Evolutionary conservation across 2,888 invertebrate genomes (phyloP).

Genomic region (Euplagia quadripunctaria): DNA sequence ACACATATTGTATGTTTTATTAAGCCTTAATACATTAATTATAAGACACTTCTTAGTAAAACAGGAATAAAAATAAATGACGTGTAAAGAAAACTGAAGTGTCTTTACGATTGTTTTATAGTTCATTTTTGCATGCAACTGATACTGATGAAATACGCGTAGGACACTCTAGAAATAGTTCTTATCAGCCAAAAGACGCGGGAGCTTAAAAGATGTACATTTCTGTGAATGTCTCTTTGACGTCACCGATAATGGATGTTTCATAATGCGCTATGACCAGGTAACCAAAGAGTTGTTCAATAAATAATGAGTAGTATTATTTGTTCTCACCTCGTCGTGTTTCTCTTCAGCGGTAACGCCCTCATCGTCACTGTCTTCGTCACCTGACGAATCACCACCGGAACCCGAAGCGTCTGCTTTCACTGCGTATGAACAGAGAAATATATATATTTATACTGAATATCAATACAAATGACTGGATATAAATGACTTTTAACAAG

Average conservation of each 20-base stretch:
- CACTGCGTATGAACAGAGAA: constrained; percentile 48
- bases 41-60: background rate
- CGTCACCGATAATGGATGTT: background rate
- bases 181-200: background rate
- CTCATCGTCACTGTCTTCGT: constrained; percentile 92
- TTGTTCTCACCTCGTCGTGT: constrained; percentile 89
- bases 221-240: background rate
- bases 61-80: background rate
- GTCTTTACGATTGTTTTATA: background rate
- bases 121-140: background rate
- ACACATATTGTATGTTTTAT: background rate
- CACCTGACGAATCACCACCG: constrained; percentile 91
- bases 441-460: background rate
- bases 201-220: background rate
- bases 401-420: constrained; percentile 76
- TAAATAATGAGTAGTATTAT: background rate
- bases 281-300: no score
- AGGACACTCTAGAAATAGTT: background rate
- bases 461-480: background rate
- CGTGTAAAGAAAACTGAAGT: background rate
- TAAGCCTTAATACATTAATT: background rate
- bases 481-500: background rate
- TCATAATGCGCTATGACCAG: no score
- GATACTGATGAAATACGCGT: background rate
- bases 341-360: constrained; percentile 88